These are phyloP conservation scores for Idaea biselata DNA, from an alignment of 2,888 invertebrate genomes.

Conservation along the genomic window DNA sequence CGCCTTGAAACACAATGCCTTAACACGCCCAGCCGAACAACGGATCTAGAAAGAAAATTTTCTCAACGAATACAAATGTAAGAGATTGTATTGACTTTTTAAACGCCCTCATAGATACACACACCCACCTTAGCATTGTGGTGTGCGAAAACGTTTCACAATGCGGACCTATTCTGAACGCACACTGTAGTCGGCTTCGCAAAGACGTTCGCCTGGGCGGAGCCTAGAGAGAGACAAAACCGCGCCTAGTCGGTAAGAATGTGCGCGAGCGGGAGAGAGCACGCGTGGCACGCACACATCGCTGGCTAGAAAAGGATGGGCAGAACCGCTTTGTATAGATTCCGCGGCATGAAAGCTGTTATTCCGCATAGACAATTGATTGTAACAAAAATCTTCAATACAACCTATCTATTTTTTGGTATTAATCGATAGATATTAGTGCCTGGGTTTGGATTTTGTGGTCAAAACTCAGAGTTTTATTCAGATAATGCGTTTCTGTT, in stretches of 20 bases:
- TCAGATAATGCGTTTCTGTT: slow-evolving; percentile 42
- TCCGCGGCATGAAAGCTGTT: slow-evolving; percentile 69
- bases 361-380: slow-evolving; percentile 77
- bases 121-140: slow-evolving; percentile 75
- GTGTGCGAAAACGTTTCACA: slow-evolving; percentile 73
- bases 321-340: slow-evolving; percentile 76
- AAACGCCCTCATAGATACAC: slow-evolving; percentile 76
- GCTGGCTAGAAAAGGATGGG: slow-evolving; percentile 74
- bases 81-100: slow-evolving; percentile 79
- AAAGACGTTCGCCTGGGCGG: slow-evolving; percentile 71
- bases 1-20: slow-evolving; percentile 67
- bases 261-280: slow-evolving; percentile 56
- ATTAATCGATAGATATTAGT: slow-evolving; percentile 15
- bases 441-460: slow-evolving; percentile 15
- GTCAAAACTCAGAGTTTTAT: slow-evolving; percentile 41
- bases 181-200: slow-evolving; percentile 60
- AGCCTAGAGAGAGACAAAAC: slow-evolving; percentile 69
- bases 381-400: slow-evolving; percentile 55
- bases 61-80: slow-evolving; percentile 71
- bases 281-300: slow-evolving; percentile 65
- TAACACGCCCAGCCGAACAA: slow-evolving; percentile 69
- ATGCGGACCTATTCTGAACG: slow-evolving; percentile 67
- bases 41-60: slow-evolving; percentile 74
- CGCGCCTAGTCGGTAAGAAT: slow-evolving; percentile 55
- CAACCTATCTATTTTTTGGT: slow-evolving; percentile 38